phyloP scores from a whole-genome alignment of 2,888 invertebrate species.

The Harpalus rubripes region DNA sequence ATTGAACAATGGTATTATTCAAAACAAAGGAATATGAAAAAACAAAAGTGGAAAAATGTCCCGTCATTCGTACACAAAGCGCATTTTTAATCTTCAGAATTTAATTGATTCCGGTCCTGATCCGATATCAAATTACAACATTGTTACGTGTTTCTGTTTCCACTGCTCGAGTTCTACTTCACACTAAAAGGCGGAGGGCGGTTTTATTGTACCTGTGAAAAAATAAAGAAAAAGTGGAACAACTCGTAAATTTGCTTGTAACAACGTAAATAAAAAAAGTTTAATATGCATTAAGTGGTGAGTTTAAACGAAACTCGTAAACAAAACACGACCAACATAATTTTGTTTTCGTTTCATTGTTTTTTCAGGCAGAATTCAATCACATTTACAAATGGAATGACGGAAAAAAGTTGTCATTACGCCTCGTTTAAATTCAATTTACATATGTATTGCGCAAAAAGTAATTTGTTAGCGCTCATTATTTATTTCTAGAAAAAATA shows the following conservation, averaged over 20 bases:
- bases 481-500: background rate
- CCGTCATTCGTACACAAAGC: slow-evolving; percentile 29
- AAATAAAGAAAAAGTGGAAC: slow-evolving; percentile 15
- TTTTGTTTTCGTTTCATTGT: slow-evolving; percentile 16
- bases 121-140: slow-evolving; percentile 16
- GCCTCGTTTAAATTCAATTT: slow-evolving; percentile 4
- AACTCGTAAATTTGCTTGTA: slow-evolving; percentile 41
- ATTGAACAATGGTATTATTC: slow-evolving; percentile 41
- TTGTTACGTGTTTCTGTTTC: slow-evolving; percentile 28
- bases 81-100: slow-evolving; percentile 16
- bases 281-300: slow-evolving; percentile 46
- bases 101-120: slow-evolving; percentile 23
- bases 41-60: slow-evolving; percentile 26
- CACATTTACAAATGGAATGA: slow-evolving; percentile 31
- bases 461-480: background rate
- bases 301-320: slow-evolving; percentile 47
- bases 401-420: slow-evolving; percentile 31
- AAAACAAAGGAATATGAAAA: slow-evolving; percentile 33
- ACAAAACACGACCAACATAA: slow-evolving; percentile 36
- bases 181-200: slow-evolving; percentile 15
- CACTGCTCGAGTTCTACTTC: slow-evolving; percentile 27
- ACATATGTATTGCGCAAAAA: slow-evolving; percentile 1
- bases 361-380: slow-evolving; percentile 40
- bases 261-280: slow-evolving; percentile 28
- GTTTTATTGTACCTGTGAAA: slow-evolving; percentile 18